Evolutionary conservation across 1,140 invertebrate genomes (phyloP), one percentile per base, ranked within the genome.

Genomic region (Sarcophaga bullata): DNA sequence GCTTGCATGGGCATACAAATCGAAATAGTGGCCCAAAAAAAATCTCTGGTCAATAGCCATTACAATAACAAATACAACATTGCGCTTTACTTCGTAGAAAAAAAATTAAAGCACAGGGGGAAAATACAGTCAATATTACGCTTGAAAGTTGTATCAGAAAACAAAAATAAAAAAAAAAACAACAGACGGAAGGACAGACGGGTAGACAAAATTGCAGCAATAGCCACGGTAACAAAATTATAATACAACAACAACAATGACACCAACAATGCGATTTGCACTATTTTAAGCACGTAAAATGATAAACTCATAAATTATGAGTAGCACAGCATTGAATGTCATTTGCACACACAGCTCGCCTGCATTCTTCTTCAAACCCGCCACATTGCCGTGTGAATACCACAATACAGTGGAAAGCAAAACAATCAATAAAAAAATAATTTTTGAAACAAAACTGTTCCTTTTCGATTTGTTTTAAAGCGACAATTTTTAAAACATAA

Each of bases 231-330:
- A 58, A 58, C 15, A 58, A 58, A 58, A 58, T 58, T 58, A 58
- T 58, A 58, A 6, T n/a, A 58, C 73, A 76, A 50, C n/a, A 37
- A 37, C 25, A 37, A 37, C 25, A 37, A 37, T 37, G 4, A 37
- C 25, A 37, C 1, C 25, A 37, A 37, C 25, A 37, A 37, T 50
- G 37, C 49, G 75, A 78, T 78, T 78, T 80, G 80, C 80, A 80
- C 80, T 68, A 80, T 73, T 81, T 78, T 80, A 73, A 73, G 80
- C 80, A 72, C 48, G 58, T 81, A 76, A 68, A 82, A 76, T 52
- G 81, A 82, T 81, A 73, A 82, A 82, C 81, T 82, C 81, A 82
- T 82, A 82, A 82, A 82, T 82, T 58, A 76, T 82, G 73, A 47
- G 62, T 46, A 62, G 50, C 81, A 82, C 17, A 82, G 49, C 50